These are phyloP conservation scores for Corythaeola cristata DNA, from an alignment of 2,113 vertebrate genomes.

Conservation along the genomic window DNA sequence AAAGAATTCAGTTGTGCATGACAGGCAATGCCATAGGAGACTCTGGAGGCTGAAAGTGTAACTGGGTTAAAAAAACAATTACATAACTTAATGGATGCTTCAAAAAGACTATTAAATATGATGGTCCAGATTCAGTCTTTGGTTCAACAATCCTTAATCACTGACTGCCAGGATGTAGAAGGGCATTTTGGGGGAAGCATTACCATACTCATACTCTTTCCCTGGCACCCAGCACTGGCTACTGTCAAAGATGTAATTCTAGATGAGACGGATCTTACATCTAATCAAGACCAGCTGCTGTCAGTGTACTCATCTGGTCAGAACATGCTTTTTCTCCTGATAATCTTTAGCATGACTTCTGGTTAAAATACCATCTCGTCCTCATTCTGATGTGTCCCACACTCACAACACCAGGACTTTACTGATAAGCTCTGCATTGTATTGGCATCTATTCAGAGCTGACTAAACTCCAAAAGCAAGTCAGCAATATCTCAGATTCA, in stretches of 20 bases:
- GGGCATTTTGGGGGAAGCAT: background rate
- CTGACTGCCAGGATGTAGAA: background rate
- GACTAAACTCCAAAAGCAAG: background rate
- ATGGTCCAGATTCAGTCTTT: background rate
- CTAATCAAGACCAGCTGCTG: background rate
- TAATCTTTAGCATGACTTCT: background rate
- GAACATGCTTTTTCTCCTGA: background rate
- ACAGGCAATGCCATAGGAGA: background rate
- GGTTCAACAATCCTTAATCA: background rate
- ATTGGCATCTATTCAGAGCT: background rate
- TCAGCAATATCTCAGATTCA: background rate
- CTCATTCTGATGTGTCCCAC: background rate
- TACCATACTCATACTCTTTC: background rate
- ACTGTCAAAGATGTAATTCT: background rate
- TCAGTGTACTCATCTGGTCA: background rate
- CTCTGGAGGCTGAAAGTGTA: background rate
- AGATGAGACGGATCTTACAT: background rate
- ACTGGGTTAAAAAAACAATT: background rate
- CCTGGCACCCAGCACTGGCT: background rate
- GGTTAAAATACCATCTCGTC: background rate
- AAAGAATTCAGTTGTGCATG: background rate
- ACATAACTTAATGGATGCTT: background rate
- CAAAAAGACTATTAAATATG: background rate
- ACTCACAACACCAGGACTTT: background rate
- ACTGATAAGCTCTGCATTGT: background rate